Percentiles rank a stretch among this genome's conserved stretches.
phyloP scores from a whole-genome alignment of 2,797 vertebrate genomes.

The Petrocephalus schoutedeni region DNA sequence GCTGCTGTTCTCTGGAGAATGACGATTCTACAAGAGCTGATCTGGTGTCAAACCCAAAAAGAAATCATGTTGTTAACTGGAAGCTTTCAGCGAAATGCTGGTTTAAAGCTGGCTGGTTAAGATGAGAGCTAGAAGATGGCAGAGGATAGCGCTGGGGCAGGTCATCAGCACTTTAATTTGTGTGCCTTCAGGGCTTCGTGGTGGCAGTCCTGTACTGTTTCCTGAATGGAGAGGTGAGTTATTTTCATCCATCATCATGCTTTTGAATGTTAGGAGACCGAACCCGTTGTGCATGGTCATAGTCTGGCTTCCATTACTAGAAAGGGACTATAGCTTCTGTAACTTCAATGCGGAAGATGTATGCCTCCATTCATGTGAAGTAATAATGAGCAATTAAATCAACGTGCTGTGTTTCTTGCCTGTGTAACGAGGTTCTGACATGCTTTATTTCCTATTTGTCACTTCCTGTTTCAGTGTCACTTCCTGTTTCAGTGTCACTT shows the following conservation, averaged over 20 bases:
- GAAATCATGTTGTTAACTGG: not conserved
- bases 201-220: conserved; percentile 98
- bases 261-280: not conserved
- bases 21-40: no score
- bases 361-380: not conserved
- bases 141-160: not conserved
- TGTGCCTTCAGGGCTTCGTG: conserved; percentile 81
- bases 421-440: not conserved
- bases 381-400: not conserved
- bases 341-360: not conserved
- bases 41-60: not conserved
- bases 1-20: not conserved
- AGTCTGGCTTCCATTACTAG: not conserved
- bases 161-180: conserved; percentile 10
- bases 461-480: not conserved
- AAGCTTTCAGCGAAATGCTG: not conserved
- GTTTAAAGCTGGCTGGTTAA: not conserved
- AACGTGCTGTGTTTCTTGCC: not conserved
- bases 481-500: not conserved
- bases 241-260: conserved; percentile 16
- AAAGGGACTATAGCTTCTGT: not conserved
- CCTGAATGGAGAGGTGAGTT: conserved; percentile 96
- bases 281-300: no score
- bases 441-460: not conserved
- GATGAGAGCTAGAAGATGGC: not conserved